These are phyloP conservation scores for Exephanes ischioxanthus DNA, from an alignment of 2,888 invertebrate genomes.

Conservation along the genomic window DNA sequence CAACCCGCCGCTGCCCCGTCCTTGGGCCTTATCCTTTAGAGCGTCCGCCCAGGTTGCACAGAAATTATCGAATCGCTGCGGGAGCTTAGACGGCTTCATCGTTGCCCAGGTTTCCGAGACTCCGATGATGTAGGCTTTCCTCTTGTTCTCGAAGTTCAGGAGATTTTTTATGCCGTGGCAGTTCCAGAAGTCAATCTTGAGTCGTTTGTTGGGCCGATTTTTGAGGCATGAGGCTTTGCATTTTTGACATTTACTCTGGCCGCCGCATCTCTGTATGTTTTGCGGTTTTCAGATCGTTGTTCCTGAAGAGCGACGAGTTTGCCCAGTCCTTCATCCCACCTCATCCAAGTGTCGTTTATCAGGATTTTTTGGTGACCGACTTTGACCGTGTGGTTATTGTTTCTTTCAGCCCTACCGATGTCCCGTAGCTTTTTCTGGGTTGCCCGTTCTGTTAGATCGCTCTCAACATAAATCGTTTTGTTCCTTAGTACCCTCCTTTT, in stretches of 20 bases:
- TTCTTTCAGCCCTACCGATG: neutral
- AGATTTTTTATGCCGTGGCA: neutral
- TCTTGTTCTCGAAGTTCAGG: neutral
- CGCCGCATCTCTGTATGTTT: neutral
- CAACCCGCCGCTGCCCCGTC: constrained; percentile 1
- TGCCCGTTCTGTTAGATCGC: neutral
- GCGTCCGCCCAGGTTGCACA: neutral
- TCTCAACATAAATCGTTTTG: neutral
- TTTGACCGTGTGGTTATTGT: neutral
- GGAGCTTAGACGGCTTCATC: neutral
- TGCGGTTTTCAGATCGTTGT: neutral
- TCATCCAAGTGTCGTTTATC: constrained; percentile 6
- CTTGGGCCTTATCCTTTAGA: too few relatives aligned
- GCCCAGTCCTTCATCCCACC: neutral
- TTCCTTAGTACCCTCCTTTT: neutral
- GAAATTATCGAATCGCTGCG: neutral
- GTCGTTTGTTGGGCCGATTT: neutral
- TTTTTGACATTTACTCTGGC: neutral
- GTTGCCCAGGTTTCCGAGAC: constrained; percentile 14
- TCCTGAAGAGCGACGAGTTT: neutral
- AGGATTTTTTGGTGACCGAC: neutral
- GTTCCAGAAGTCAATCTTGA: neutral
- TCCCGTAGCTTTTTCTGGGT: constrained; percentile 2
- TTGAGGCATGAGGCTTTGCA: neutral
- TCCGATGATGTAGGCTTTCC: constrained; percentile 2